Evolutionary conservation across 2,888 invertebrate genomes (phyloP).

Genomic region (Sphecodes monilicornis): DNA sequence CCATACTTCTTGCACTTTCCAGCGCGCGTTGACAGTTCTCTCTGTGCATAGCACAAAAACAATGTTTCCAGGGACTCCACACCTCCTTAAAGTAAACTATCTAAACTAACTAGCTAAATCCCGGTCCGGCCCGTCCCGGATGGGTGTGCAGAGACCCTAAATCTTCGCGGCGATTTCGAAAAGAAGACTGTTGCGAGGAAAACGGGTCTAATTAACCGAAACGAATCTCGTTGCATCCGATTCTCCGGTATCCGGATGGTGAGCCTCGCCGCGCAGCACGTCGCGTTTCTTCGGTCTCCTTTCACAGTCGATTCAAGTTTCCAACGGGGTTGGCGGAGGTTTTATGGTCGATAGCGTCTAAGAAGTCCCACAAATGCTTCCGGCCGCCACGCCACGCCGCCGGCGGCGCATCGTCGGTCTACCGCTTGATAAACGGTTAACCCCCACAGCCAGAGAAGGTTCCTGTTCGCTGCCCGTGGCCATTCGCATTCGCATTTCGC

Average conservation of each 20-base stretch:
- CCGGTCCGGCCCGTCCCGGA: no score
- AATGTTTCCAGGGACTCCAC: no score
- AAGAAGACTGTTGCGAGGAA: slow-evolving; percentile 13
- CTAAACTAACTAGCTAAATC: no score
- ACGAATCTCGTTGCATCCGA: slow-evolving; percentile 36
- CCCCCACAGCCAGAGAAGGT: slow-evolving; percentile 23
- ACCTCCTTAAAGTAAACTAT: no score
- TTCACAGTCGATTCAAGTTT: neutral
- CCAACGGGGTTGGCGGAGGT: slow-evolving; percentile 10
- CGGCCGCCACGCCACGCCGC: slow-evolving; percentile 33
- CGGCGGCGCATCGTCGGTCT: slow-evolving; percentile 40
- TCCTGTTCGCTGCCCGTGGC: slow-evolving; percentile 1
- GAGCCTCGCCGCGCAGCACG: neutral
- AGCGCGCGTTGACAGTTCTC: no score
- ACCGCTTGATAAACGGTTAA: slow-evolving; percentile 68
- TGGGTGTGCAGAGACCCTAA: no score
- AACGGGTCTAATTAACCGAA: slow-evolving; percentile 52
- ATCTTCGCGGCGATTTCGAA: neutral
- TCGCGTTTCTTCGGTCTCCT: neutral
- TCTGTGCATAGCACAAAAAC: no score
- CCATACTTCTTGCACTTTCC: no score
- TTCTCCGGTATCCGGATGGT: neutral
- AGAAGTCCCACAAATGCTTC: slow-evolving; percentile 69
- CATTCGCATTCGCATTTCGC: neutral
- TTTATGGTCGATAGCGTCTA: slow-evolving; percentile 59